Evolutionary conservation across 2,888 invertebrate genomes (phyloP), one percentile per base, ranked within the genome.

Genomic region (Lycocerus yunnanus): DNA sequence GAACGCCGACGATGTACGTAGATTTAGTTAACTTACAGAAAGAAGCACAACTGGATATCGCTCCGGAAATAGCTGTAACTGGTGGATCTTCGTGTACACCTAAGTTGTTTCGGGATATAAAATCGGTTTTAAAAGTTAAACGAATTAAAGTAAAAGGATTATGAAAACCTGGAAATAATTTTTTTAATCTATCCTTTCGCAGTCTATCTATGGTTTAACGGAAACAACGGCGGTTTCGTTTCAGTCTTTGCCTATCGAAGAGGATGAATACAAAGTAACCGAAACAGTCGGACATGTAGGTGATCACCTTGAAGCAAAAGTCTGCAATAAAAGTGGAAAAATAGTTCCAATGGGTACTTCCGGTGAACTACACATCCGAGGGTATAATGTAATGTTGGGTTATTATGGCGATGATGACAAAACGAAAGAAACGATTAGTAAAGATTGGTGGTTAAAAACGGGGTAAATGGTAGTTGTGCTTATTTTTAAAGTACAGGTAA

Each of bases 1-100:
- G 95, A 58, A 95, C 95, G 0, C 95, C 96, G 5, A 96, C 96
- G 2, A 96, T 96, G 96, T 94, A 94, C 85, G 91, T 94, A 13
- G 95, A 95, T 86, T 88, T 95, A 78, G 85, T 95, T 59, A 88
- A 88, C 21, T 85, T 85, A 4, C 90, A 90, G 80, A 86, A 86
- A 27, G 85, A 88, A 74, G 77, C 88, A 10, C 85, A 88, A 11
- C 81, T 88, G n/a, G 86, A 89, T 1, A 86, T 91, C 18, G 88
- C 89, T 67, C 86, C 85, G 0, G 87, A 88, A 78, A 85, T 89
- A 61, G 94, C 93, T 0, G 84, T 93, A 1, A 91, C 91, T 27
- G 95, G 94, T 0, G 96, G 95, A 5, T 90, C 96, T 0, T 89
- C 92, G 0, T 93, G 93, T 77, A 91, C 95, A 0, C 90, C 91